Evolutionary conservation across 1,140 invertebrate species (phyloP), one percentile per base, ranked within the genome.

Genomic region (Arctopsyche grandis): DNA sequence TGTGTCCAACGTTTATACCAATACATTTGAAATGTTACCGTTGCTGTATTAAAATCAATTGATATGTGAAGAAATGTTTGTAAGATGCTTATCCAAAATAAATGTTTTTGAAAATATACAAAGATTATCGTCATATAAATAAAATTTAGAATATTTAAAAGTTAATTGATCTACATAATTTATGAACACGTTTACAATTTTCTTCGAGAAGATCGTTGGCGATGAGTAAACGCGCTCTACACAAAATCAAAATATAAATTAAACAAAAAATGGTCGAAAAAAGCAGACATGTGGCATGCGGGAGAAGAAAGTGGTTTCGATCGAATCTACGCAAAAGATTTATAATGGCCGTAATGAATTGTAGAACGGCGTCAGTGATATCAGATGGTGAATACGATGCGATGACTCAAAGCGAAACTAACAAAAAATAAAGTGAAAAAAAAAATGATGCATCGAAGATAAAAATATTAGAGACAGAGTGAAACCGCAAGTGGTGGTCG

Each of bases 271-370:
- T 38, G 7, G 3, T 38, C 10, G 12, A 22, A 66, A 66, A 66
- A 60, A 60, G 3, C 19, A 66, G 63, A 66, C 63, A 66, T 66
- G 21, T 66, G 63, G 63, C 24, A 66, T 22, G 63, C 19, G 24
- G 26, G 21, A 66, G 24, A 66, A 66, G 63, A 66, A 66, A 66
- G 63, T 66, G 63, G 63, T 66, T 66, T 66, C 24, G 63, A 66
- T 66, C 9, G 63, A 66, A 24, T 66, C 63, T 66, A 24, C n/a
- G 16, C 21, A 5, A 24, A 29, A 12, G 63, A 24, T 29, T 66
- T 66, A 26, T 66, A 29, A 66, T 26, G 22, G 63, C 63, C 24
- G 24, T 66, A 12, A 24, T 66, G 24, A 66, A 66, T 66, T 24
- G 22, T 66, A 22, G 24, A 26, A 66, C 63, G 63, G 24, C 12